Evolutionary conservation across 2,113 vertebrate genomes (phyloP).

Genomic region (Verasper variegatus): DNA sequence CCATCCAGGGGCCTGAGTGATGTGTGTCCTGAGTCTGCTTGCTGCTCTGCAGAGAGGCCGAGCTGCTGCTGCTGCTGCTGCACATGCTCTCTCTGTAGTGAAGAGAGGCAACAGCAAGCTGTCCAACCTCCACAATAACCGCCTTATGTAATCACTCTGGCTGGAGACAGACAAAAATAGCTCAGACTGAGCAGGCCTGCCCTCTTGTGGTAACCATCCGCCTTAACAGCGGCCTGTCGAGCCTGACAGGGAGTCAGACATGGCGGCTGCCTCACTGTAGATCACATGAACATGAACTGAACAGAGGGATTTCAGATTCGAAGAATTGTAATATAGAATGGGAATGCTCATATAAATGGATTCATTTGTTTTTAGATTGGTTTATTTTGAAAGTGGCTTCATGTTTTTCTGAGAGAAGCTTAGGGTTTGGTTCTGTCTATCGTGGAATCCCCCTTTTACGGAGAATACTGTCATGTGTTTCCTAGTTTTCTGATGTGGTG

Average conservation of each 20-base stretch:
- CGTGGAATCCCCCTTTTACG: background rate
- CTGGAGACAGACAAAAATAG: slow-evolving; percentile 79
- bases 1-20: slow-evolving; percentile 28
- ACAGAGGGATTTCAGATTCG: background rate
- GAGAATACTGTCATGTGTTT: background rate
- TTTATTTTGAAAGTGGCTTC: background rate
- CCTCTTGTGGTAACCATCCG: slow-evolving; percentile 71
- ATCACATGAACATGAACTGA: background rate
- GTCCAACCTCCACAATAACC: slow-evolving; percentile 75
- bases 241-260: slow-evolving; percentile 54
- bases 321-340: background rate
- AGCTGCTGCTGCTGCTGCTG: slow-evolving; percentile 41
- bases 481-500: background rate
- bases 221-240: slow-evolving; percentile 31
- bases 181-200: slow-evolving; percentile 73
- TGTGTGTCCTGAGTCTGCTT: slow-evolving; percentile 38
- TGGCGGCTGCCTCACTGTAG: slow-evolving; percentile 38
- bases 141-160: slow-evolving; percentile 77
- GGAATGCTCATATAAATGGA: background rate
- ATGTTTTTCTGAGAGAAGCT: background rate
- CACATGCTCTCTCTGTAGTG: slow-evolving; percentile 71
- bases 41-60: slow-evolving; percentile 58
- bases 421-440: background rate
- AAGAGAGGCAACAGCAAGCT: slow-evolving; percentile 68
- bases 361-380: background rate